Evolutionary conservation across 1,140 invertebrate genomes (phyloP).

Genomic region (Drosophila sucinea): DNA sequence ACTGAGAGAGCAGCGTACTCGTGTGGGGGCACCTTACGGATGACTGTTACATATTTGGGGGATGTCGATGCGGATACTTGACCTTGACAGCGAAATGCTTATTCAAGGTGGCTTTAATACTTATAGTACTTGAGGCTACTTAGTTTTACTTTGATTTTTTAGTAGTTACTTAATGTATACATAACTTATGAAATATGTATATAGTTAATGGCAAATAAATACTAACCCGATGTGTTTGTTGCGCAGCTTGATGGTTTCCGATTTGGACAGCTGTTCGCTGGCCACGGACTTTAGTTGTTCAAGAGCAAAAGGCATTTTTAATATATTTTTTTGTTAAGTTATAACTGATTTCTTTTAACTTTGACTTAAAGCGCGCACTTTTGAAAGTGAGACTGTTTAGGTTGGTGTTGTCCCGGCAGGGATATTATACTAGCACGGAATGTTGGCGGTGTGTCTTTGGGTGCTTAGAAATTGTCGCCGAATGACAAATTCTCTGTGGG

Average conservation of each 20-base stretch:
- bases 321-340: slow-evolving; percentile 2
- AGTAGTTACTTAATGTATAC: not conserved
- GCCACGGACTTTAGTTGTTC: slow-evolving; percentile 75
- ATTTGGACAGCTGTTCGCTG: slow-evolving; percentile 88
- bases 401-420: slow-evolving; percentile 4
- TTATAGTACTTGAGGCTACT: not conserved
- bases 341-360: slow-evolving; percentile 11
- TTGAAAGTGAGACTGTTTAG: slow-evolving; percentile 1
- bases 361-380: slow-evolving; percentile 40
- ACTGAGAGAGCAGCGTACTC: not conserved
- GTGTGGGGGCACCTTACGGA: slow-evolving; percentile 15
- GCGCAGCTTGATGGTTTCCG: slow-evolving; percentile 90
- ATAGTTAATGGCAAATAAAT: slow-evolving; percentile 7
- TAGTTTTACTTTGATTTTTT: not conserved
- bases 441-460: slow-evolving; percentile 42
- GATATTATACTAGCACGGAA: not conserved
- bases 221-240: slow-evolving; percentile 92
- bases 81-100: slow-evolving; percentile 68
- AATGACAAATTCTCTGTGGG: slow-evolving; percentile 37
- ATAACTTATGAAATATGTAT: not conserved
- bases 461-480: slow-evolving; percentile 68
- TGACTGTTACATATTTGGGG: slow-evolving; percentile 62
- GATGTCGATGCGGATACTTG: slow-evolving; percentile 58
- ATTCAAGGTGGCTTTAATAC: slow-evolving; percentile 22
- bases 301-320: slow-evolving; percentile 72